Evolutionary conservation across 2,113 vertebrate genomes (phyloP).

Genomic region (Amblyornis subalaris): DNA sequence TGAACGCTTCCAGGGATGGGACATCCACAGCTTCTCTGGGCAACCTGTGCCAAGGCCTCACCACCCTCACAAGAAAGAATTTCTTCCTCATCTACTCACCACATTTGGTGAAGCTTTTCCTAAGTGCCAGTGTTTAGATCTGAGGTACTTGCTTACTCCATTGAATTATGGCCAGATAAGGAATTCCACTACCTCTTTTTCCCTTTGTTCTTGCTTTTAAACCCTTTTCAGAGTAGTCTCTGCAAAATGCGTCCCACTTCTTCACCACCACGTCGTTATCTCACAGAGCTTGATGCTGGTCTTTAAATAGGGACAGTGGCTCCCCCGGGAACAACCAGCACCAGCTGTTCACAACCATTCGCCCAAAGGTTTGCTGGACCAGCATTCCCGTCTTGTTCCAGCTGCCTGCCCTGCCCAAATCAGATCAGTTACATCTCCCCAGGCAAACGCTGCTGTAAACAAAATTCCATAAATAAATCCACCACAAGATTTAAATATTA

Average conservation of each 20-base stretch:
- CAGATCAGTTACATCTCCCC: not conserved
- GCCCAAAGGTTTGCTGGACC: not conserved
- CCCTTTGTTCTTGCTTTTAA: not conserved
- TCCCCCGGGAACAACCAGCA: not conserved
- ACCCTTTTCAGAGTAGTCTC: not conserved
- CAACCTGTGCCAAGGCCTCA: not conserved
- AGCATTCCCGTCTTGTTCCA: not conserved
- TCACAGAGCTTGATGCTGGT: not conserved
- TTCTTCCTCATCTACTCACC: not conserved
- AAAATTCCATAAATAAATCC: not conserved
- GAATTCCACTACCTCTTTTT: not conserved
- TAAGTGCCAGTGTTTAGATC: not conserved
- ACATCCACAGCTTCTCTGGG: not conserved
- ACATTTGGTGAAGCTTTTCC: not conserved
- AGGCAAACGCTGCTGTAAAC: not conserved
- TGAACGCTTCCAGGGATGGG: not conserved
- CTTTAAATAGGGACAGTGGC: not conserved
- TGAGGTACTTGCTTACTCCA: not conserved
- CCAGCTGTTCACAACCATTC: not conserved
- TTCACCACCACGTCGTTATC: rapidly evolving
- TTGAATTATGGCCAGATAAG: not conserved
- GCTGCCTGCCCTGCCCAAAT: not conserved
- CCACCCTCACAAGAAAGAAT: not conserved
- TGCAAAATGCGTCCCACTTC: not conserved
- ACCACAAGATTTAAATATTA: not conserved